phyloP scores from a whole-genome alignment of 2,888 invertebrate species.

The Caenorhabditis panamensis region DNA sequence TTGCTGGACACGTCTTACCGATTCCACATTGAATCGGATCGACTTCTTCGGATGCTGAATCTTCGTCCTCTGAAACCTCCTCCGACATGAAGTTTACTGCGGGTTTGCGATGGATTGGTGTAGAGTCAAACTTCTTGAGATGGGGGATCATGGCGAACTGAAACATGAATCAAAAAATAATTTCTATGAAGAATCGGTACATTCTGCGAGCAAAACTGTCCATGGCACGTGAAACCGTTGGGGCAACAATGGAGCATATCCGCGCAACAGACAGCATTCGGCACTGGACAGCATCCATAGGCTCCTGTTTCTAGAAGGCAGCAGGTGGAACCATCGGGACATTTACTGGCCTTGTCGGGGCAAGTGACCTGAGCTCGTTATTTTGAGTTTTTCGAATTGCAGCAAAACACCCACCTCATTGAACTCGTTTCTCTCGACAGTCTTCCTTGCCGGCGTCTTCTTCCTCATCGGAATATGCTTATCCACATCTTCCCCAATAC shows the following conservation, averaged over 20 bases:
- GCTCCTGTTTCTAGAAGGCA: conserved; percentile 57
- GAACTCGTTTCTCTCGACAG: conserved; percentile 47
- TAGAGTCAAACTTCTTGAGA: conserved; percentile 65
- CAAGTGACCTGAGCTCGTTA: conserved; percentile 51
- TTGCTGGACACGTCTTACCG: conserved; percentile 61
- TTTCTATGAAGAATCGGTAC: neutral
- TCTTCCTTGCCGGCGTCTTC: conserved; percentile 51
- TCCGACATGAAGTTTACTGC: conserved; percentile 35
- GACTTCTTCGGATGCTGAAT: conserved; percentile 11
- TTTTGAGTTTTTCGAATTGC: neutral
- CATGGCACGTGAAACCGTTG: conserved; percentile 66
- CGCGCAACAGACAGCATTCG: conserved; percentile 57
- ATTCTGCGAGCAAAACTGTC: conserved; percentile 64
- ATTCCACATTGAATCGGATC: conserved; percentile 57
- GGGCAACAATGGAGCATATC: conserved; percentile 73
- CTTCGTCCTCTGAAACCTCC: neutral
- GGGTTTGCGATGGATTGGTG: conserved; percentile 61
- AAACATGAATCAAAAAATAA: neutral
- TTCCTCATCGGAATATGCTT: conserved; percentile 39
- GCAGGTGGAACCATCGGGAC: conserved; percentile 61
- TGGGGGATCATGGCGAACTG: conserved; percentile 48
- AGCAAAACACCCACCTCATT: conserved; percentile 33
- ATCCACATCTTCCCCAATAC: conserved; percentile 10
- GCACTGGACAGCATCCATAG: conserved; percentile 65
- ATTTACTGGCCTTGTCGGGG: conserved; percentile 59